Conservation (phyloP, 2,888 invertebrate species). For the Thereva unica region DNA sequence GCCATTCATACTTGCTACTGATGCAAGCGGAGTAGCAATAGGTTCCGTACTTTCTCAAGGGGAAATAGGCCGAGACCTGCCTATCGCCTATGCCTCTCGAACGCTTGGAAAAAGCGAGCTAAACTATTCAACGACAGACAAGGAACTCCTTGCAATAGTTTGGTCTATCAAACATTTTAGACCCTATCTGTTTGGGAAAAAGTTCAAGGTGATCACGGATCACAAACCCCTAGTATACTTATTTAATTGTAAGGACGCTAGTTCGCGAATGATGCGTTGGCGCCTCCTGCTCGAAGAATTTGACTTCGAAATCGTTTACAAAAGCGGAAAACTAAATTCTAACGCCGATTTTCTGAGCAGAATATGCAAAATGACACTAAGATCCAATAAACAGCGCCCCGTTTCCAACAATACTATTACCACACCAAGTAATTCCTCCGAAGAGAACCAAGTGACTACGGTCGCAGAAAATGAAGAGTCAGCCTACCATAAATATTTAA, state of each 20-base stretch:
- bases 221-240: constrained; percentile 47
- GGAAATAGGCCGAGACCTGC: constrained; percentile 33
- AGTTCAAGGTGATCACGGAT: constrained; percentile 47
- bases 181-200: constrained; percentile 33
- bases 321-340: constrained; percentile 42
- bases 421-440: no score
- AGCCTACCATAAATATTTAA: no score
- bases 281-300: constrained; percentile 43
- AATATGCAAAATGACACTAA: no score
- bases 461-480: no score
- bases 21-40: constrained; percentile 45
- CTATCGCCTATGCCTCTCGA: constrained; percentile 46
- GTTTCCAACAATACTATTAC: no score
- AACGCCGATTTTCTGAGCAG: constrained; percentile 3
- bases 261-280: constrained; percentile 46
- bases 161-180: constrained; percentile 6
- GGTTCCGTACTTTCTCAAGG: constrained; percentile 45
- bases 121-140: constrained; percentile 45
- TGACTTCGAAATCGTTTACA: constrained; percentile 42
- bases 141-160: constrained; percentile 42
- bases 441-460: no score
- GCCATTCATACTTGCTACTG: constrained; percentile 46
- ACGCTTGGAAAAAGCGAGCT: constrained; percentile 44
- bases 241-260: constrained; percentile 44
- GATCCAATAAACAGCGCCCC: no score